Percentiles rank a stretch among this genome's conserved stretches.
Conservation (phyloP, 2,888 invertebrate species). For the Biston betularia region DNA sequence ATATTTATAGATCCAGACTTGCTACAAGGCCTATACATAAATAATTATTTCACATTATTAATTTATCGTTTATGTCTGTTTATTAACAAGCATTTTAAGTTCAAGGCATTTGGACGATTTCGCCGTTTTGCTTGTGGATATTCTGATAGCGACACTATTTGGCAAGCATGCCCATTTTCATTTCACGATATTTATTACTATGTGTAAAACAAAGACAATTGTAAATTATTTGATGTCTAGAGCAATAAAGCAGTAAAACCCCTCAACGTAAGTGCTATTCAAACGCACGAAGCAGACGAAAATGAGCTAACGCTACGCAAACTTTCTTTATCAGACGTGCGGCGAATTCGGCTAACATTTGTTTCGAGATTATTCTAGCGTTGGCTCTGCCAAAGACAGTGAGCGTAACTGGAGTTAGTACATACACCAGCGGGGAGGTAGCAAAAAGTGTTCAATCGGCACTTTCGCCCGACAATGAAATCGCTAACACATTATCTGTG, state of each 20-base stretch:
- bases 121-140: no score
- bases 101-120: no score
- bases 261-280: background rate
- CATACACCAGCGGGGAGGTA: background rate
- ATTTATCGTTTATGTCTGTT: no score
- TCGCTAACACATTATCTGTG: background rate
- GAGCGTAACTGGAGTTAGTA: background rate
- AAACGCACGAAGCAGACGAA: conserved; percentile 20
- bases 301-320: conserved; percentile 25
- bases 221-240: background rate
- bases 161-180: background rate
- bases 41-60: no score
- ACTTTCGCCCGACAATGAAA: conserved; percentile 40
- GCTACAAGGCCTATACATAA: no score
- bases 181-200: no score
- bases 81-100: no score
- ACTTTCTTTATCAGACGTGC: conserved; percentile 39
- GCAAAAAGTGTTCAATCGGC: conserved; percentile 16
- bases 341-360: conserved; percentile 33
- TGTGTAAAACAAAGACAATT: background rate
- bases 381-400: background rate
- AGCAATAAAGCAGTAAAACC: background rate
- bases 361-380: conserved; percentile 18
- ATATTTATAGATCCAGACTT: no score
- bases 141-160: background rate